These are phyloP conservation scores for Ormyrus nitidulus DNA, from an alignment of 2,888 invertebrate genomes.

Conservation along the genomic window DNA sequence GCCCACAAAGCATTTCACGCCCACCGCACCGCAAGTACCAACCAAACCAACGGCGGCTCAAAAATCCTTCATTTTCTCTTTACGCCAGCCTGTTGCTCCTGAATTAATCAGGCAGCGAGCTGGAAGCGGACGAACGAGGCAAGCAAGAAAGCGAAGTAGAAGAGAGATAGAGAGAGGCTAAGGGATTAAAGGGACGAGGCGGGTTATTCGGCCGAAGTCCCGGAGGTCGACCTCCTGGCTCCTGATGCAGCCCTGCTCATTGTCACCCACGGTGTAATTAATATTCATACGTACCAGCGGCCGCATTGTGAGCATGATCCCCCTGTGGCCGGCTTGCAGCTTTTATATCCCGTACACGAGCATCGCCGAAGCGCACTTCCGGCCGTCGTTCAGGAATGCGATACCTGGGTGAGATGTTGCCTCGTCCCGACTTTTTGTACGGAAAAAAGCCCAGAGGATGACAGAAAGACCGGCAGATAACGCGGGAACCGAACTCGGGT, in stretches of 20 bases:
- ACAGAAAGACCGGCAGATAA: background rate
- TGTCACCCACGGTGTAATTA: conserved; percentile 75
- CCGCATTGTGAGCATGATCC: conserved; percentile 58
- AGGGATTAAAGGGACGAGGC: conserved; percentile 60
- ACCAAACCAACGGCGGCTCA: no score
- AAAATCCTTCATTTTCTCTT: no score
- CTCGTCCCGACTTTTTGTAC: no score
- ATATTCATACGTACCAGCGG: conserved; percentile 70
- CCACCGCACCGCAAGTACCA: no score
- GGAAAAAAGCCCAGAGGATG: conserved; percentile 8
- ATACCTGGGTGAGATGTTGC: no score
- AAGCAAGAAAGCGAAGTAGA: background rate
- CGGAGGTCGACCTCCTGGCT: conserved; percentile 64
- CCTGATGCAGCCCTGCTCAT: conserved; percentile 67
- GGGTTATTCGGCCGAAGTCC: conserved; percentile 54
- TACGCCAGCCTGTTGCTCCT: background rate
- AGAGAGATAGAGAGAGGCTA: conserved; percentile 20
- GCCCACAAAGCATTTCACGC: no score
- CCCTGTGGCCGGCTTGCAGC: no score
- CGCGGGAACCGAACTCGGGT: conserved; percentile 31
- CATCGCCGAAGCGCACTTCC: no score
- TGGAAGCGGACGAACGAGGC: no score
- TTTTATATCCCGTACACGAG: no score
- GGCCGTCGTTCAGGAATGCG: no score
- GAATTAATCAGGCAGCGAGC: background rate